Conservation (phyloP, 2,888 invertebrate genomes). For the Digitonthophagus gazella region DNA sequence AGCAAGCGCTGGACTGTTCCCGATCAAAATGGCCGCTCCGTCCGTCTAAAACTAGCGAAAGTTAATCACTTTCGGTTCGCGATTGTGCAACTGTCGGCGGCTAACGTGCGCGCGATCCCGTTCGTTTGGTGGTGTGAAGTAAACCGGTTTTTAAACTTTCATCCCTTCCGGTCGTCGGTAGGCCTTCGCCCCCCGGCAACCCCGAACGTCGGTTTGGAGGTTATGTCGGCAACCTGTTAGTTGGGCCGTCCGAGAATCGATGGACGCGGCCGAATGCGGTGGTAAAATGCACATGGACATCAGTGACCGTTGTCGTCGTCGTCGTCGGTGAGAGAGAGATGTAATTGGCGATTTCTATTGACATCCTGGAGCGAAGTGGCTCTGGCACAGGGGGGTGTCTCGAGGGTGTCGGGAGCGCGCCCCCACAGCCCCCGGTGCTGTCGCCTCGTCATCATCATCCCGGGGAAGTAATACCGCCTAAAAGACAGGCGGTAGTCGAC, state of each 20-base stretch:
- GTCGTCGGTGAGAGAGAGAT: conserved; percentile 20
- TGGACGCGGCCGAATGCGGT: conserved; percentile 36
- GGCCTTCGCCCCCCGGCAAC: too few relatives aligned
- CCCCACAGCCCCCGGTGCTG: conserved; percentile 63
- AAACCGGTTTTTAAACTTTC: too few relatives aligned
- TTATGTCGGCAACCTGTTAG: conserved; percentile 44
- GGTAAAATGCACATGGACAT: not conserved
- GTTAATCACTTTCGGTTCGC: not conserved
- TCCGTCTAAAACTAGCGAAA: not conserved
- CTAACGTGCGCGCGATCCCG: not conserved
- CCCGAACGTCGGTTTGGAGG: too few relatives aligned
- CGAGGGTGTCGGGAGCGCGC: conserved; percentile 71
- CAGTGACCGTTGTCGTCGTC: conserved; percentile 1
- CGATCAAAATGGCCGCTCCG: not conserved
- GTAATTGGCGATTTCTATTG: conserved; percentile 15
- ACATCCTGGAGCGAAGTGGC: conserved; percentile 53
- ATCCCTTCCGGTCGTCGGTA: too few relatives aligned
- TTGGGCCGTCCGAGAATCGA: conserved; percentile 26
- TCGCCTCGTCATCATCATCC: conserved; percentile 54
- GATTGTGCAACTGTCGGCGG: not conserved
- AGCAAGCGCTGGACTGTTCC: not conserved
- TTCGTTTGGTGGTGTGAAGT: too few relatives aligned
- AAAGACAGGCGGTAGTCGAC: conserved; percentile 83
- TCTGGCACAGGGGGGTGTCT: conserved; percentile 71
- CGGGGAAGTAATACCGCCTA: conserved; percentile 72